phyloP scores from a whole-genome alignment of 2,113 vertebrate species.

The Tylochromis polylepis region DNA sequence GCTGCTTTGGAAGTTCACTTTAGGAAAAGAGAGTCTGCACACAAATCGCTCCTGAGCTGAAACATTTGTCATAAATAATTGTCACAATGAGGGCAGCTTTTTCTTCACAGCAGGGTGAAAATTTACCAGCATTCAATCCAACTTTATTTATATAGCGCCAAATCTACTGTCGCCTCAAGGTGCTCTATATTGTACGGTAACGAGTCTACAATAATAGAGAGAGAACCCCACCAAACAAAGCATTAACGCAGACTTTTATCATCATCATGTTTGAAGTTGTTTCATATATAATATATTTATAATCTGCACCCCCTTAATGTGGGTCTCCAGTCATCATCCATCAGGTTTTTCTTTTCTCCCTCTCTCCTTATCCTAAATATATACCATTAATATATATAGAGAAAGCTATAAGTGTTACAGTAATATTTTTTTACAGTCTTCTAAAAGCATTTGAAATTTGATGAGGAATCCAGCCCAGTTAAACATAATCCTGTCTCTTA shows the following conservation, averaged over 20 bases:
- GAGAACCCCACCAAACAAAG: not conserved
- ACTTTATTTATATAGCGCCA: not conserved
- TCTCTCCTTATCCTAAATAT: not conserved
- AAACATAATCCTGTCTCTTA: not conserved
- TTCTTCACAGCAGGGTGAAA: not conserved
- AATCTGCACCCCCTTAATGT: not conserved
- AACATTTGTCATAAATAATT: not conserved
- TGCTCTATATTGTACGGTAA: not conserved
- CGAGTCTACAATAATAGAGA: not conserved
- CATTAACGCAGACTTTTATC: not conserved
- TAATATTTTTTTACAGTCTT: not conserved
- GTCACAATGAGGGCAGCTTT: not conserved
- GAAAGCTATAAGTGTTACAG: not conserved
- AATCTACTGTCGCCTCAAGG: not conserved
- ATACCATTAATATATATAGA: not conserved
- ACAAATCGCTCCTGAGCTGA: not conserved
- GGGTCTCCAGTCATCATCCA: not conserved
- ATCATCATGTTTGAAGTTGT: not conserved
- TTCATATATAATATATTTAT: not conserved
- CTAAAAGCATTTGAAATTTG: not conserved
- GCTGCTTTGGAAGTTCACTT: slow-evolving; percentile 5
- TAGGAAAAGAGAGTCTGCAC: not conserved
- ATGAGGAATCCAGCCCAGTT: not conserved
- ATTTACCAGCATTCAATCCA: not conserved
- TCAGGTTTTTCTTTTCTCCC: not conserved